Base-by-base conservation (phyloP, 2,888 invertebrate species). In the Tipula lateralis region DNA sequence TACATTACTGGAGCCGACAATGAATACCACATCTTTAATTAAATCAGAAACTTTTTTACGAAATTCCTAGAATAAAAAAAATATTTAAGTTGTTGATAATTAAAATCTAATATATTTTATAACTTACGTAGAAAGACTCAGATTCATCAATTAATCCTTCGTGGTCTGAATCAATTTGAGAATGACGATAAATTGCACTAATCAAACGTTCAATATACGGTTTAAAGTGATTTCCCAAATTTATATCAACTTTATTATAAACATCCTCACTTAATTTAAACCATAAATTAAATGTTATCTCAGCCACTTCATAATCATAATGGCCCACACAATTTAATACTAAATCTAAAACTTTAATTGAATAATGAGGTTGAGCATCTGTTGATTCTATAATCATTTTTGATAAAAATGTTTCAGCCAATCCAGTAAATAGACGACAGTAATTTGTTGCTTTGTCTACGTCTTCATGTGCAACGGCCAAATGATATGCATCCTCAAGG, bases 261-360 rank as follows among this genome's bases (percentile, higher is more conserved):
- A 99, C 91, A 88, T 96, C 95, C 90, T 99, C 99, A 3, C 99
- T 98, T 39, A 99, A 90, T 30, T 96, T 93, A 91, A 97, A 99
- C 99, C 99, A 99, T 85, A 99, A 92, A 90, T 97, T 96, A 89
- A 99, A 99, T 0, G 99, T 98, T 87, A 99, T 96, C 88, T 94
- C 94, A 36, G 94, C 94, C 87, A 98, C 97, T 93, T 99, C 98
- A 91, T 98, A 99, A 89, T 99, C 98, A 90, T 98, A 98, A 91
- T 99, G 98, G 0, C 97, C 97, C 9, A 97, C 96, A 90, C 99
- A 98, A 44, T 95, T 94, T 83, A 99, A 91, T 9, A 98, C 94
- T 87, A 98, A 91, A 89, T 99, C 98, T 85, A 99, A 91, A 2
- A 96, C 94, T 89, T 95, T 94, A 86, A 97, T 91, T 0, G 95